phyloP scores from a whole-genome alignment of 2,888 invertebrate genomes.

The Odontocolon sp. region DNA sequence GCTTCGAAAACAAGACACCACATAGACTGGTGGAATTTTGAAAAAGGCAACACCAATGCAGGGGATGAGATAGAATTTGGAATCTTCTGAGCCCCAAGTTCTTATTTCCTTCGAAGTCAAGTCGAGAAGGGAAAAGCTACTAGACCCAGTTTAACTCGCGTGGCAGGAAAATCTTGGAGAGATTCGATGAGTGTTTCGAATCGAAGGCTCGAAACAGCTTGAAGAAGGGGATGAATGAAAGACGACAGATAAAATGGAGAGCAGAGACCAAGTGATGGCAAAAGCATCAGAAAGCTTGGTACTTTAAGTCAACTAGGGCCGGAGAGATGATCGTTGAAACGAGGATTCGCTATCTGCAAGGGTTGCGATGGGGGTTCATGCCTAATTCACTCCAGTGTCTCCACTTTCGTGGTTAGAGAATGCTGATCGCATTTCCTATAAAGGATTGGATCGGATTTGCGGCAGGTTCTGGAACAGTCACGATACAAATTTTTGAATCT shows the following conservation, averaged over 20 bases:
- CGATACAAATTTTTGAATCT: background rate
- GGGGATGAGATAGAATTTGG: background rate
- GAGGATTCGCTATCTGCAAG: background rate
- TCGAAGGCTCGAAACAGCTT: background rate
- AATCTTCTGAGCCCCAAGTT: too few species aligned
- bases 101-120: background rate
- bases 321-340: background rate
- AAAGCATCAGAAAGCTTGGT: slow-evolving; percentile 5
- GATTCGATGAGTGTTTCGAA: background rate
- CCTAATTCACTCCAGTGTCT: background rate
- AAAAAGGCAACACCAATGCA: background rate
- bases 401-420: background rate
- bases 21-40: background rate
- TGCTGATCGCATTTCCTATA: too few species aligned
- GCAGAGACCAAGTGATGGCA: slow-evolving; percentile 1
- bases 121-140: background rate
- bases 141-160: background rate
- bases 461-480: too few species aligned
- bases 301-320: background rate
- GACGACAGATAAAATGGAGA: slow-evolving; percentile 27
- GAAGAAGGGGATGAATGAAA: background rate
- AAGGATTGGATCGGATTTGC: too few species aligned
- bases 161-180: background rate
- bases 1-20: background rate
- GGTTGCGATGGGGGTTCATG: background rate